Evolutionary conservation across 1,140 invertebrate species (phyloP).

Genomic region (Ooceraea biroi): DNA sequence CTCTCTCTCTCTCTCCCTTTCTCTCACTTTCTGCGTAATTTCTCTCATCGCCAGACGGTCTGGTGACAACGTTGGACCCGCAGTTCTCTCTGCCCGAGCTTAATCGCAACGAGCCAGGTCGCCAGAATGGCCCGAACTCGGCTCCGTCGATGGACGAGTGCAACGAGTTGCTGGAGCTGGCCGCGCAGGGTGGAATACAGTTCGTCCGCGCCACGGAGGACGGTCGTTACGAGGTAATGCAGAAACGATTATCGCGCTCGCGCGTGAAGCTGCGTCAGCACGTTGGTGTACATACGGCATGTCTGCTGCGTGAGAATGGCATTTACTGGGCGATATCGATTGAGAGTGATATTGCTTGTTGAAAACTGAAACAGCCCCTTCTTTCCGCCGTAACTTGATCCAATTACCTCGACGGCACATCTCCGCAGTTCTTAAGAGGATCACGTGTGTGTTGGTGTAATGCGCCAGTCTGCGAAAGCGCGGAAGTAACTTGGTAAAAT

Average conservation of each 20-base stretch:
- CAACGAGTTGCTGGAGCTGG: conserved; percentile 84
- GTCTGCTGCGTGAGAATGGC: background rate
- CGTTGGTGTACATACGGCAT: background rate
- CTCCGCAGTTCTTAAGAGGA: background rate
- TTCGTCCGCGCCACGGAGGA: conserved; percentile 85
- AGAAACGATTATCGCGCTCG: conserved; percentile 78
- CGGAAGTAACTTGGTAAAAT: background rate
- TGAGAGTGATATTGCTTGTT: background rate
- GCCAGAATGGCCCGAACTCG: conserved; percentile 55
- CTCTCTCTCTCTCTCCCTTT: background rate
- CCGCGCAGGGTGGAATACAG: conserved; percentile 85
- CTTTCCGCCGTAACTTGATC: background rate
- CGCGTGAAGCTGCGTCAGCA: conserved; percentile 2
- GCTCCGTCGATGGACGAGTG: conserved; percentile 78
- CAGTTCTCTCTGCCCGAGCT: conserved; percentile 63
- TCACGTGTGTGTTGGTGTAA: background rate
- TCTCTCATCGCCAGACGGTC: conserved; percentile 58
- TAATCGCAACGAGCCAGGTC: conserved; percentile 49
- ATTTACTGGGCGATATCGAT: background rate
- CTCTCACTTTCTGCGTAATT: conserved; percentile 38
- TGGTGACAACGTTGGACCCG: conserved; percentile 69
- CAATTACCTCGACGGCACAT: background rate
- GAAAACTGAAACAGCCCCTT: background rate
- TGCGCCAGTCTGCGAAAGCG: background rate
- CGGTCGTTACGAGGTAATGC: conserved; percentile 85